phyloP scores from a whole-genome alignment of 2,888 invertebrate genomes.

The Molanna angustata region DNA sequence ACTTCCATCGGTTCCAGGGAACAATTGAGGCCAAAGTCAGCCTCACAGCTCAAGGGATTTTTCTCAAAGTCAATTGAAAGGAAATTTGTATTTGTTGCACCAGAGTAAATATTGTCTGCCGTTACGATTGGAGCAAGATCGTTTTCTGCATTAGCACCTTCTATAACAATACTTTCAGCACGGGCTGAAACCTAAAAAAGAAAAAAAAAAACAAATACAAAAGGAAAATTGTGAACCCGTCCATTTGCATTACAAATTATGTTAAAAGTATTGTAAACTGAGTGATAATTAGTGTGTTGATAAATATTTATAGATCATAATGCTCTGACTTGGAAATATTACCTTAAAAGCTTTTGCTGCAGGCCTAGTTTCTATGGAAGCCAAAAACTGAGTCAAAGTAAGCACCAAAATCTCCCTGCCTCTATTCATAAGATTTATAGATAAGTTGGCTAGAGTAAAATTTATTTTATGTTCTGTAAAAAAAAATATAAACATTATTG shows the following conservation, averaged over 20 bases:
- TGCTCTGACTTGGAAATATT: too few species aligned
- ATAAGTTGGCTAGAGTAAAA: slow-evolving; percentile 71
- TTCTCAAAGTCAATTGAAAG: slow-evolving; percentile 73
- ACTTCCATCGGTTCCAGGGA: slow-evolving; percentile 72
- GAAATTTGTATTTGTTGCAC: slow-evolving; percentile 65
- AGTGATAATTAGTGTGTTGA: too few species aligned
- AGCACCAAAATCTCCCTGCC: slow-evolving; percentile 69
- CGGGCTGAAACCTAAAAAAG: slow-evolving; percentile 56
- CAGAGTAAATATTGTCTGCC: slow-evolving; percentile 45
- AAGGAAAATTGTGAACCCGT: too few species aligned
- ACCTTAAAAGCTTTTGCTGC: slow-evolving; percentile 65
- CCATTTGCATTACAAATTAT: not conserved
- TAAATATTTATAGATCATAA: not conserved
- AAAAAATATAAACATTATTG: too few species aligned
- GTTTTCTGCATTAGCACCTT: slow-evolving; percentile 70
- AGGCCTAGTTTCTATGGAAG: slow-evolving; percentile 66
- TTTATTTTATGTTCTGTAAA: slow-evolving; percentile 71
- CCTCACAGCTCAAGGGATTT: slow-evolving; percentile 62
- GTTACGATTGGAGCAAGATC: slow-evolving; percentile 68
- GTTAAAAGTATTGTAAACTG: not conserved
- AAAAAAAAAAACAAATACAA: not conserved
- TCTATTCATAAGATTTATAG: slow-evolving; percentile 64
- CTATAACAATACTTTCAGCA: slow-evolving; percentile 72
- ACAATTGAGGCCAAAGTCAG: slow-evolving; percentile 65
- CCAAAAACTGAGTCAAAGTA: slow-evolving; percentile 69